Evolutionary conservation across 2,888 invertebrate genomes (phyloP), one percentile per base, ranked within the genome.

Genomic region (Catocala sponsa): DNA sequence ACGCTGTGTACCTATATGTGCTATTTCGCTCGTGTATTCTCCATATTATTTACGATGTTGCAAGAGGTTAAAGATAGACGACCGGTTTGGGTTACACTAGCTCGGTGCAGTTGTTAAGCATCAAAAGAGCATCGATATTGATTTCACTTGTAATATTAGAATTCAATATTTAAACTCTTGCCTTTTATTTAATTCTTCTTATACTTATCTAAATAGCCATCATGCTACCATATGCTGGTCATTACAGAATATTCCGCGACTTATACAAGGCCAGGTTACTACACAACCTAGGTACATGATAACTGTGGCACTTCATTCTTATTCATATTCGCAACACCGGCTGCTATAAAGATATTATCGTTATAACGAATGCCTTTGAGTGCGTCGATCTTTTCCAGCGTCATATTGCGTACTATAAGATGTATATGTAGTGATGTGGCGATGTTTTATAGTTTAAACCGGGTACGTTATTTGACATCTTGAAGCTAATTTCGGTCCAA

Each of bases 31-130:
- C 41, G 32, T 65, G 61, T 70, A 55, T 76, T 76, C 76, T 68
- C 58, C 66, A 70, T 70, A 70, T 60, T 60, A 63, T 68, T 75
- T 68, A 59, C 52, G 57, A 78, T 82, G 82, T 81, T 73, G 81
- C 83, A 88, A 86, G 79, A 80, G 80, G 80, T 84, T 84, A 85
- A 79, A 83, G 72, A 80, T 79, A 83, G 79, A 78, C 74, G 76
- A 83, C 82, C 80, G 82, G 84, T 78, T 82, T 72, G 70, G 64
- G 71, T 76, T 65, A 69, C 61, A 63, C 63, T 72, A 60, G 52
- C 59, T 44, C 43, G 51, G 25, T 65, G 70, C 72, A 74, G 70
- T 72, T 63, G 73, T 78, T 72, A 70, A 46, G 35, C 35, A 80
- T 80, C 61, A 62, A 67, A 63, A 57, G 66, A 62, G 62, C 74